Base-by-base conservation (phyloP, 2,888 invertebrate genomes). In the Athalia cordata region DNA sequence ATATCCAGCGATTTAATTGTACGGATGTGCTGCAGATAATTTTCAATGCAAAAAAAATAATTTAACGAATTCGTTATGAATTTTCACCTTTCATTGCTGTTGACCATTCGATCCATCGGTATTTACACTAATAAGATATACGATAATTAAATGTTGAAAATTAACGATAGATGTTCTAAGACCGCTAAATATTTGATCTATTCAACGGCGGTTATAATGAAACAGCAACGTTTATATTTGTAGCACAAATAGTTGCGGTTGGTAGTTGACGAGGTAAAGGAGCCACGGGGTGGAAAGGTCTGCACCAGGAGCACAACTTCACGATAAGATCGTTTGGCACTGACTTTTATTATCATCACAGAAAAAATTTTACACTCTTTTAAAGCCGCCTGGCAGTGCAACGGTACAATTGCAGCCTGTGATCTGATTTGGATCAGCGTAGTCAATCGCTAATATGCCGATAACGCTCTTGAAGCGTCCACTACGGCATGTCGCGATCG, bases 371-470 rank as follows among this genome's bases (percentile, higher is more conserved):
- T 7, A 59, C 43, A 64, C 75, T 61, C 4, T 9, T 45, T 75
- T 15, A 3, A 64, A 75, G 5, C 15, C 11, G 61, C 13, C 50
- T 29, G 29, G 64, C 62, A 75, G 62, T 64, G 61, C n/a, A n/a
- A 47, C n/a, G 29, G 8, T 29, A 29, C 29, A 29, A 29, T 1
- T 29, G 29, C 29, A 29, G 29, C 29, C 29, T 2, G 29, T 29
- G 29, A 72, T 59, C 52, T 64, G 64, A 62, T 62, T 62, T 50
- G 75, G 9, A 62, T 75, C 75, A 50, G 75, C 75, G 75, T 61
- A 43, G 64, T 64, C 75, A 64, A 75, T 75, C 64, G 62, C 75
- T 62, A 64, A 75, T 62, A 75, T 64, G 75, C 62, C 75, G 72
- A 72, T 72, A 45, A 74, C 55, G 70, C 72, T 29, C 29, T 29